Conservation (phyloP, 35 echinoderm and acorn worm genomes). For the Eucidaris tribuloides region DNA sequence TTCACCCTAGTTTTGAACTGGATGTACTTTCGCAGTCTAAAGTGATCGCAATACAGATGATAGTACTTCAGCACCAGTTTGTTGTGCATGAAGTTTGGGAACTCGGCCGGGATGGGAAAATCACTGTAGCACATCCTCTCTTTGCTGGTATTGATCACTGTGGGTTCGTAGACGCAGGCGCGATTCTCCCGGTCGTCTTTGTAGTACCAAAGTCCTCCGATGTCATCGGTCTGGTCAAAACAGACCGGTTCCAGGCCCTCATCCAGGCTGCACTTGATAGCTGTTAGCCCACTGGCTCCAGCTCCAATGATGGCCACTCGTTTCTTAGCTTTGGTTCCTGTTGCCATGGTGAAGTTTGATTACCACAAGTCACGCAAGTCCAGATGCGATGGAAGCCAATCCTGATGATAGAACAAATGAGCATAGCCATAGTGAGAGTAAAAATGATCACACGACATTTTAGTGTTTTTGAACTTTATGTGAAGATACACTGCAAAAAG, state of each 20-base stretch:
- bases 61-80: conserved; percentile 68
- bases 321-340: too few relatives aligned
- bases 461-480: too few relatives aligned
- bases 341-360: too few relatives aligned
- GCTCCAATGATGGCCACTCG: conserved; percentile 76
- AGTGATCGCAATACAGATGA: conserved; percentile 55
- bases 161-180: conserved; percentile 74
- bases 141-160: conserved; percentile 85
- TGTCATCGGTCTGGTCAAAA: conserved; percentile 71
- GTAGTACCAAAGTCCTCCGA: conserved; percentile 87
- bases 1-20: conserved; percentile 42
- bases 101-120: conserved; percentile 82
- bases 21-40: conserved; percentile 65
- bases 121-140: conserved; percentile 87
- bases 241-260: conserved; percentile 75
- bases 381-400: too few relatives aligned
- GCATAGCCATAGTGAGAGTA: too few relatives aligned
- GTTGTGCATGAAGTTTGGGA: conserved; percentile 94
- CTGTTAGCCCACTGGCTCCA: conserved; percentile 71
- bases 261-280: conserved; percentile 84
- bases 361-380: too few relatives aligned
- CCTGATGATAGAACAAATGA: too few relatives aligned
- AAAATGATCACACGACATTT: too few relatives aligned
- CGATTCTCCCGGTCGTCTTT: conserved; percentile 45
- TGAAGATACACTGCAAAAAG: too few relatives aligned